Evolutionary conservation across 2,113 vertebrate species (phyloP).

Genomic region (Syrmaticus mikado): DNA sequence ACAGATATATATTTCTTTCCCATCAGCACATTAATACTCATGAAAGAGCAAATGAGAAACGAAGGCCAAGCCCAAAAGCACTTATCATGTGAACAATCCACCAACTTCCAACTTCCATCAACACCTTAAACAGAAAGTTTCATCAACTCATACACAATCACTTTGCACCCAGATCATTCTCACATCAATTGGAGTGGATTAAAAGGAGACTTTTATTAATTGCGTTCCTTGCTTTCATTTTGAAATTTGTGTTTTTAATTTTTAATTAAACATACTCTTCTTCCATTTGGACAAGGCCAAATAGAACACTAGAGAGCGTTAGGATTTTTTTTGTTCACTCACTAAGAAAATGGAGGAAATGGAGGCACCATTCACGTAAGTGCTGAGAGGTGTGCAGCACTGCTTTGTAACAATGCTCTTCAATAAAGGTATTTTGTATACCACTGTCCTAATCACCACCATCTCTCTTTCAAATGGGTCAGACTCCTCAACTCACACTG

Average conservation of each 20-base stretch:
- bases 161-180: fast-evolving
- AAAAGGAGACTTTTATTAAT: neutral
- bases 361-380: neutral
- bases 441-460: neutral
- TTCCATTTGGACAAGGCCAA: neutral
- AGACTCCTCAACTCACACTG: neutral
- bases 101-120: neutral
- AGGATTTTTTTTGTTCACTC: neutral
- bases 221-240: neutral
- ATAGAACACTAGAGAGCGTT: neutral
- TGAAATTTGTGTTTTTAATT: neutral
- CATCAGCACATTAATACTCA: neutral
- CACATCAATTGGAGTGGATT: too few species aligned
- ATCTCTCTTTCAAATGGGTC: neutral
- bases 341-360: neutral
- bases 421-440: neutral
- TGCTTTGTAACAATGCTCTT: neutral
- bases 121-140: neutral
- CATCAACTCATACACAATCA: neutral
- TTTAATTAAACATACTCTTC: neutral
- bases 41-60: fast-evolving
- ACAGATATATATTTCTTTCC: too few species aligned
- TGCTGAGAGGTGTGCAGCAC: neutral
- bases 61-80: neutral
- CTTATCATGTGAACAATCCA: fast-evolving